Base-by-base conservation (phyloP, 1,140 invertebrate species). In the Hypsibius dujardini region DNA sequence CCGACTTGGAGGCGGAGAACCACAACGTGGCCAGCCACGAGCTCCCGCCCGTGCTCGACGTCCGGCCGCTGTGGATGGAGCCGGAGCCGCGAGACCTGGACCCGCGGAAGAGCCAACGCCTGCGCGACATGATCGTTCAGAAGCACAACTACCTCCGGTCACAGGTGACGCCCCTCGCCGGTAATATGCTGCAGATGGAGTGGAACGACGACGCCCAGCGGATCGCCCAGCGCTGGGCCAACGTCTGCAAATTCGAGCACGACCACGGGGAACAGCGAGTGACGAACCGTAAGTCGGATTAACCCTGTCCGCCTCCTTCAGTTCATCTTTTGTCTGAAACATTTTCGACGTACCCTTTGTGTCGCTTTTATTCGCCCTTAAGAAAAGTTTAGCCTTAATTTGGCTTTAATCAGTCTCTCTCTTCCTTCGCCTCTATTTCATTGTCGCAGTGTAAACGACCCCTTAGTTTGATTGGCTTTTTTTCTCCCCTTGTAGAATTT, bases 401-500 rank as follows among this genome's bases (percentile, higher is more conserved):
- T 28, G 28, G 28, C 28, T 28, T 28, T 28, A 28, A 28, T 28
- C 28, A 0, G n/a, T 56, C n/a, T 7, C 50, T 7, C 50, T 56
- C n/a, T 56, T 56, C n/a, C n/a, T 7, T 56, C n/a, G 28, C 28
- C 28, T 28, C 28, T 28, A 28, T 28, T 28, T 28, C 28, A 28
- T 28, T 28, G 28, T 28, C 28, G 28, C 28, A 28, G 28, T 28
- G 28, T 28, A 28, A 28, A 28, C 28, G 28, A 28, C 28, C 28
- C 50, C 7, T 56, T n/a, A n/a, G 0, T 0, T n/a, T 56, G n/a
- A 56, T n/a, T 7, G 50, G 7, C 7, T n/a, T 56, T 56, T 7
- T 56, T 7, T n/a, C n/a, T 56, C n/a, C 50, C n/a, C 3, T 67
- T 67, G 62, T 42, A 67, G 62, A 67, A 67, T 67, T 67, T 67